Evolutionary conservation across 2,797 vertebrate species (phyloP).

Genomic region (Sorex maritimensis): DNA sequence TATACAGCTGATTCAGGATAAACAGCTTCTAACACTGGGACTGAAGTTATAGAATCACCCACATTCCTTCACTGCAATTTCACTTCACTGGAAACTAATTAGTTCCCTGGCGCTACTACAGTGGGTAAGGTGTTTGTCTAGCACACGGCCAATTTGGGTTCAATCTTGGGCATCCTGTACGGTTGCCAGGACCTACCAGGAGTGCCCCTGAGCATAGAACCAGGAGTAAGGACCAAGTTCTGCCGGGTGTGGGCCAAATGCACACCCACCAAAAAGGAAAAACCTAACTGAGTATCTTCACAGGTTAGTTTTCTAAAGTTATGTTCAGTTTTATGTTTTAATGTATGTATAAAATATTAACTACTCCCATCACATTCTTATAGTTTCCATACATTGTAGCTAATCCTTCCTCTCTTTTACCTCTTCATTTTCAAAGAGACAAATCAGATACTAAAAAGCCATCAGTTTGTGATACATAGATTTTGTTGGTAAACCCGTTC

Average conservation of each 20-base stretch:
- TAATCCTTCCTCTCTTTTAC: slow-evolving; percentile 28
- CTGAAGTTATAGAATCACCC: neutral
- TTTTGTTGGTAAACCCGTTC: slow-evolving; percentile 7
- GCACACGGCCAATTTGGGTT: too few relatives aligned
- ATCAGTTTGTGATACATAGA: neutral
- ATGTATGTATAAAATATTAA: neutral
- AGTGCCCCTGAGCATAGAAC: too few relatives aligned
- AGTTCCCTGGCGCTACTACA: neutral
- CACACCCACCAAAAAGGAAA: too few relatives aligned
- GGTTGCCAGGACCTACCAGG: too few relatives aligned
- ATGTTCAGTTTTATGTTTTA: slow-evolving; percentile 32
- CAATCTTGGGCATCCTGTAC: too few relatives aligned
- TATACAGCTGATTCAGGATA: neutral
- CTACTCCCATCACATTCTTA: neutral
- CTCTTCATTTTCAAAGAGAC: neutral
- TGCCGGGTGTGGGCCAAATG: too few relatives aligned
- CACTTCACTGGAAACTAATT: neutral
- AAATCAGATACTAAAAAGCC: slow-evolving; percentile 33
- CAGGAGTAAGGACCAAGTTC: too few relatives aligned
- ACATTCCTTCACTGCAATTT: neutral
- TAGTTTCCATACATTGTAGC: neutral
- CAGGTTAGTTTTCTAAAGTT: too few relatives aligned
- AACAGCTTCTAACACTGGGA: neutral
- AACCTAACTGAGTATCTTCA: too few relatives aligned
- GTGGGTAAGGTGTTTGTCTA: too few relatives aligned